A percentile compares a stretch with the other conserved stretches of the same genome.
These are phyloP conservation scores for Euclidia mi DNA, from an alignment of 2,888 invertebrate species.

Conservation along the genomic window DNA sequence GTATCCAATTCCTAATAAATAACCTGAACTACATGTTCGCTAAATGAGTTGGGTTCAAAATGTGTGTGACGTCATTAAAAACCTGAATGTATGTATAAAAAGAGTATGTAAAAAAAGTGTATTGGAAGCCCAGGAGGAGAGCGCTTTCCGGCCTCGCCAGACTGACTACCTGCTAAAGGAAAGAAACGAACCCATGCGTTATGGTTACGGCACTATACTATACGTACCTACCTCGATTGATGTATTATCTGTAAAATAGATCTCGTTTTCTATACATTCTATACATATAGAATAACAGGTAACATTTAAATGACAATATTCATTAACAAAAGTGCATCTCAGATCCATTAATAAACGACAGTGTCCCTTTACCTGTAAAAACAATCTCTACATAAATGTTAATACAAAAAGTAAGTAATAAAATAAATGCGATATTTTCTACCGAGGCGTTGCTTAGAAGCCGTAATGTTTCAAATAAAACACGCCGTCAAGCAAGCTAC, in stretches of 20 bases:
- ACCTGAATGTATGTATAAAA: constrained; percentile 62
- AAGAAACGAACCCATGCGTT: constrained; percentile 66
- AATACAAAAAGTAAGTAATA: constrained; percentile 15
- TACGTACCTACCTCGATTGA: constrained; percentile 19
- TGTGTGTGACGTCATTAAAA: constrained; percentile 44
- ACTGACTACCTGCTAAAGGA: constrained; percentile 81
- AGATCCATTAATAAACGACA: constrained; percentile 12
- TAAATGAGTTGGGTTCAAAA: neutral
- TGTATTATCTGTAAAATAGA: constrained; percentile 36
- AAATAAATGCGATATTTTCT: constrained; percentile 28
- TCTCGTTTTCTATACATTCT: constrained; percentile 30
- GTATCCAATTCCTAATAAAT: too few species aligned
- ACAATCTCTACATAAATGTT: constrained; percentile 14
- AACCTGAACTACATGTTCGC: too few species aligned
- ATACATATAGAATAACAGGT: constrained; percentile 30
- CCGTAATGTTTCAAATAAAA: constrained; percentile 58
- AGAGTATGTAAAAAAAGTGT: constrained; percentile 68
- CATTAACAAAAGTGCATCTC: constrained; percentile 1
- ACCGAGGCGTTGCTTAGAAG: constrained; percentile 42
- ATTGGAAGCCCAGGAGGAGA: constrained; percentile 71
- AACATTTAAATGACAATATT: constrained; percentile 2
- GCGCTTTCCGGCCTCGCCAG: constrained; percentile 77
- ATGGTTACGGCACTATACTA: constrained; percentile 37
- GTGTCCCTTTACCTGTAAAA: constrained; percentile 12
- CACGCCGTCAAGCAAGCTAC: constrained; percentile 64